Evolutionary conservation across 1,140 invertebrate species (phyloP), one percentile per base, ranked within the genome.

Genomic region (Drosophila elegans): DNA sequence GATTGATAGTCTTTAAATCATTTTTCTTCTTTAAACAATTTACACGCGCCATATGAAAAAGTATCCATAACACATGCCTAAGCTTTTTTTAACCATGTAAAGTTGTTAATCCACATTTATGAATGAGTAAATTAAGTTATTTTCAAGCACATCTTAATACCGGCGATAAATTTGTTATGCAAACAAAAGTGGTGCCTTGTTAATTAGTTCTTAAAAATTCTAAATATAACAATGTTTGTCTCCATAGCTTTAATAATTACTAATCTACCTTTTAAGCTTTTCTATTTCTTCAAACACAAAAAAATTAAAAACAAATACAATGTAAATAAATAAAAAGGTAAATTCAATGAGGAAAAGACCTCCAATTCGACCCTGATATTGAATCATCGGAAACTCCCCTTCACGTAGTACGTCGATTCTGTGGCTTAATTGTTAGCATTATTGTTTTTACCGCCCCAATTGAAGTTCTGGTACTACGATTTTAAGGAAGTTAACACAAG

Each of bases 1-100:
- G 64, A 68, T 66, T 46, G 13, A 59, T 67, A 10, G 13, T n/a
- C n/a, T 34, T 49, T 67, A 41, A 49, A 51, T 59, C 27, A 67
- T 10, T 36, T 6, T 49, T 49, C n/a, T 4, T 3, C 1, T 4
- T 32, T 9, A 2, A 13, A 32, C n/a, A 9, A 49, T n/a, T 21
- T 29, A 36, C 60, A 59, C 27, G 60, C 55, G 60, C 27, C 5
- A 25, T 51, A 16, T 32, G 4, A 56, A 16, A 16, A 38, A 9
- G 12, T 9, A 13, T 4, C 46, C n/a, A 56, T 12, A 27, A 38
- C 7, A 9, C 9, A 27, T 4, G 21, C 32, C 25, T 9, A 7
- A 29, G 10, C 6, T 51, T 11, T 51, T 51, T 11, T 21, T 32
- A 48, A 48, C 3, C 27, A 10, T 13, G 4, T 27, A 13, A 10